A percentile compares a stretch with the other conserved stretches of the same genome.
These are phyloP conservation scores for Luffia ferchaultella DNA, from an alignment of 2,888 invertebrate species.

Conservation along the genomic window DNA sequence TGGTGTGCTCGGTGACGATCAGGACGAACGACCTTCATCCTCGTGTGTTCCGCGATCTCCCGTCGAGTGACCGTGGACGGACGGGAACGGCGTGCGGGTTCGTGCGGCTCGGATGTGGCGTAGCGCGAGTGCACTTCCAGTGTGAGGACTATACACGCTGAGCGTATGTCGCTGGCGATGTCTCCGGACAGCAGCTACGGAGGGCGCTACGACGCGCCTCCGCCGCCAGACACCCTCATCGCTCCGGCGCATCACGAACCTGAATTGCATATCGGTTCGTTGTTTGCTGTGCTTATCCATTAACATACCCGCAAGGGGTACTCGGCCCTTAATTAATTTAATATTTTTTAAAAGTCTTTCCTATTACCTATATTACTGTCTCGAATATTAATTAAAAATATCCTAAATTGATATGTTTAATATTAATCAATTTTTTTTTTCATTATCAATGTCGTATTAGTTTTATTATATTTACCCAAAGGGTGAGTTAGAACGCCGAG, in stretches of 20 bases:
- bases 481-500: no score
- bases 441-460: no score
- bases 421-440: no score
- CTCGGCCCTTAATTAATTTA: no score
- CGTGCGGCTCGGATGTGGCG: conserved; percentile 36
- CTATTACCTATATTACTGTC: no score
- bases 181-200: conserved; percentile 73
- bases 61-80: conserved; percentile 41
- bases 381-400: no score
- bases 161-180: conserved; percentile 64
- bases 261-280: conserved; percentile 75
- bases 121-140: conserved; percentile 44
- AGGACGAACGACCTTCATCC: conserved; percentile 55
- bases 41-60: conserved; percentile 42
- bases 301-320: not conserved
- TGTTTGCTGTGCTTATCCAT: no score
- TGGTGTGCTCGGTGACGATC: conserved; percentile 6
- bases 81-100: conserved; percentile 19
- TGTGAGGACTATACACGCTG: conserved; percentile 35
- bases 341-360: no score
- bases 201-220: conserved; percentile 60
- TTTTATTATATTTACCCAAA: no score
- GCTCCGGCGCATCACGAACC: conserved; percentile 67
- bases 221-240: conserved; percentile 48
- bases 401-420: no score